Conservation (phyloP, 2,797 vertebrate species). For the Cyclura pinguis region DNA sequence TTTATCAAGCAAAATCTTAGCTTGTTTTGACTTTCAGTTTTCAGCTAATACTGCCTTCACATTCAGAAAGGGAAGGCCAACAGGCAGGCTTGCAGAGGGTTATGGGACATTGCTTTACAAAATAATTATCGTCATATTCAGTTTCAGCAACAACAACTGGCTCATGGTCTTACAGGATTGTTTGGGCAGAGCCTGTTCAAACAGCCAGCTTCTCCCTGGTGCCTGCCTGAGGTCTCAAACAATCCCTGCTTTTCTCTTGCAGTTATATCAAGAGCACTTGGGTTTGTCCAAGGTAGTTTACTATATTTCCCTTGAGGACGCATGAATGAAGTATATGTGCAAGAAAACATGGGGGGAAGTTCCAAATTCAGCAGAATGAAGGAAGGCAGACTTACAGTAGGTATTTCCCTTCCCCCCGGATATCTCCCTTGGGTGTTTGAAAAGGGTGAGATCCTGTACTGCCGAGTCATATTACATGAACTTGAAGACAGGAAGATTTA, state of each 20-base stretch:
- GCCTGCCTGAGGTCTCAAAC: not conserved
- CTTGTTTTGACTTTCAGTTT: not conserved
- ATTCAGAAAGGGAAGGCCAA: not conserved
- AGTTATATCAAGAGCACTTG: not conserved
- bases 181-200: not conserved
- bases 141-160: not conserved
- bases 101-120: not conserved
- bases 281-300: not conserved
- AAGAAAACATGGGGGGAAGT: not conserved
- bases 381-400: not conserved
- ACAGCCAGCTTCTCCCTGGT: not conserved
- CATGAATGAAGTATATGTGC: not conserved
- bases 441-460: constrained; percentile 77
- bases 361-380: not conserved
- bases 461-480: constrained; percentile 79
- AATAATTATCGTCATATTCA: not conserved
- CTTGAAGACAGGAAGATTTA: constrained; percentile 85
- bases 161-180: not conserved
- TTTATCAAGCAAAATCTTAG: not conserved
- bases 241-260: not conserved
- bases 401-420: not conserved
- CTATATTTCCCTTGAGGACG: constrained; percentile 1
- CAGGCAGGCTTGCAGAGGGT: not conserved
- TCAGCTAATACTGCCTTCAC: not conserved
- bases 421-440: constrained; percentile 56